Base-by-base conservation (phyloP, 2,888 invertebrate species). In the Drosophila trichaetosa region DNA sequence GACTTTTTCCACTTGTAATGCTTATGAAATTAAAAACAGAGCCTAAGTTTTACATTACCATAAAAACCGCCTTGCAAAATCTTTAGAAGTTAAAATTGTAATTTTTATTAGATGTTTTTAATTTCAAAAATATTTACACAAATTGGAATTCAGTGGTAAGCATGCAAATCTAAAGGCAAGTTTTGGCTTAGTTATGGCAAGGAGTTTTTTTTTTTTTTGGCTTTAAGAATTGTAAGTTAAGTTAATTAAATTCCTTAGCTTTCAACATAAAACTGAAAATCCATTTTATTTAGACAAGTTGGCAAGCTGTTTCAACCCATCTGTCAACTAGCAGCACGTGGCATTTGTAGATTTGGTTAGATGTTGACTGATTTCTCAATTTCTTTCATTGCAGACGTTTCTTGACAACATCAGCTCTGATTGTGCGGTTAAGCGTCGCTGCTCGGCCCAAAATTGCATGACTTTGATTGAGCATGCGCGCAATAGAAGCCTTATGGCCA, bases 361-460 rank as follows among this genome's bases (percentile, higher is more conserved):
- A 69, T 77, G 61, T 83, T 73, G 62, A 77, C 68, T 78, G 53
- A 70, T 71, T 38, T 46, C 29, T 51, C 13, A 52, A 57, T 63
- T 74, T 66, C 51, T 51, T 51, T 69, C 64, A 80, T 85, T 68
- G 48, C 75, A 93, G 93, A 90, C 87, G 72, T 93, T 93, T 73
- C 86, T 93, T 53, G 95, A 92, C 78, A 92, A 93, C 80, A 92
- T 93, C 63, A 91, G 87, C 67, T 88, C 91, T 1, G 93, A 93
- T 18, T 96, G 96, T 76, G 96, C 98, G 6, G 96, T 96, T 3
- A 95, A 97, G 71, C 94, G 98, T 69, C 95, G 99, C 76, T 96
- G 97, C 31, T 96, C 97, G 36, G 96, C 98, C 0, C 95, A 95
- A 60, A 97, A 97, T 92, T 95, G 98, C 67, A 95, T 97, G 46